Base-by-base conservation (phyloP, 2,113 vertebrate genomes). In the Aegithalos caudatus region DNA sequence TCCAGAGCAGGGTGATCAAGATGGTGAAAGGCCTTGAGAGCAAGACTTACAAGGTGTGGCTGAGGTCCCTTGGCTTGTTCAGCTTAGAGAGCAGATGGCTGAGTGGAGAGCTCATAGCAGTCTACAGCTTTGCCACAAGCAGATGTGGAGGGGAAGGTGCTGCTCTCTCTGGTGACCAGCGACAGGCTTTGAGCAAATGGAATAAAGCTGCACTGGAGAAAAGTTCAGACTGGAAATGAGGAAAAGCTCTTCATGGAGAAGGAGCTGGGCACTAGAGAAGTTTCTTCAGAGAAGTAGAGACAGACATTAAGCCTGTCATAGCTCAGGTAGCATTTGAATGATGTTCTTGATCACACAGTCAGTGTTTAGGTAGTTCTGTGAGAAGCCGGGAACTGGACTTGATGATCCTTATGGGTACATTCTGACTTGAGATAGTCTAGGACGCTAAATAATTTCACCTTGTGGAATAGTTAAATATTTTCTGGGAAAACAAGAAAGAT, bases 161-260 rank as follows among this genome's bases (percentile, higher is more conserved):
- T 66, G 42, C 35, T 62, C 13, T 74, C 8, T 47, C 47, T 57
- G 11, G 62, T 42, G 12, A 42, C 11, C 57, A 56, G 19, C 1
- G 4, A 10, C 5, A 81, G 12, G 1, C 62, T 31, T 21, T 0
- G 1, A 44, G 21, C 11, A 51, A 51, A 79, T 9, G 6, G 25
- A 54, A 64, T 45, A 25, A 67, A 77, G 23, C 3, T 69, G 6
- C 1, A 0, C 5, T 12, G 40, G 44, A 2, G 10, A 33, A 33
- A 53, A 53, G 24, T 40, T 54, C 14, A 80, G 21, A 10, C 3
- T 65, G 33, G 23, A 38, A 7, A 11, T 51, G 11, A 70, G 29
- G 27, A 79, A 56, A 89, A 70, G 9, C 5, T 61, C 25, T 54
- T 74, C 29, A 35, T 7, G 19, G 11, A 47, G 24, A 60, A 6